Conservation (phyloP, 1,140 invertebrate species). For the Drosophila arizonae region DNA sequence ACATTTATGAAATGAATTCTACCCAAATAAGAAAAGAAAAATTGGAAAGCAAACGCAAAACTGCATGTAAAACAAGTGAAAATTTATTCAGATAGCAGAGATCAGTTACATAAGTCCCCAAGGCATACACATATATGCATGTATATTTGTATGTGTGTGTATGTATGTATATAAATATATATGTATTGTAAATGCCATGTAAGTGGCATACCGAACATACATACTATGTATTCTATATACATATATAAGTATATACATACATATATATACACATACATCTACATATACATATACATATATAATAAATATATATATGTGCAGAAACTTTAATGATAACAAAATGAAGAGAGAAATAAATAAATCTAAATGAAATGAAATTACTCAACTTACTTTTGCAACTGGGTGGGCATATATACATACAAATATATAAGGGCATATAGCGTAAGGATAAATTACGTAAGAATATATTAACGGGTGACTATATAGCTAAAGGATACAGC, state of each 20-base stretch:
- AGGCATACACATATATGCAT: background rate
- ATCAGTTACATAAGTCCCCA: background rate
- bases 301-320: slow-evolving; percentile 13
- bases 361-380: slow-evolving; percentile 34
- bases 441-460: too few species aligned
- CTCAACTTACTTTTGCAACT: background rate
- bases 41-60: slow-evolving; percentile 4
- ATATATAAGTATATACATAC: slow-evolving; percentile 15
- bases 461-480: too few species aligned
- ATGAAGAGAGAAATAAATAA: slow-evolving; percentile 48
- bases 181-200: slow-evolving; percentile 19
- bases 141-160: slow-evolving; percentile 7
- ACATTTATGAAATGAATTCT: slow-evolving; percentile 34
- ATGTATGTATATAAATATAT: slow-evolving; percentile 2
- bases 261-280: background rate
- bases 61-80: background rate
- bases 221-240: slow-evolving; percentile 18
- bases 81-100: slow-evolving; percentile 17
- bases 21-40: background rate
- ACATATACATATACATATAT: background rate
- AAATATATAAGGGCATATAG: too few species aligned
- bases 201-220: slow-evolving; percentile 25
- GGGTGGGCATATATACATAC: background rate
- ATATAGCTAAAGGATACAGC: too few species aligned
- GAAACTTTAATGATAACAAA: slow-evolving; percentile 32